Evolutionary conservation across 2,888 invertebrate species (phyloP), one percentile per base, ranked within the genome.

Genomic region (Aporophyla nigra): DNA sequence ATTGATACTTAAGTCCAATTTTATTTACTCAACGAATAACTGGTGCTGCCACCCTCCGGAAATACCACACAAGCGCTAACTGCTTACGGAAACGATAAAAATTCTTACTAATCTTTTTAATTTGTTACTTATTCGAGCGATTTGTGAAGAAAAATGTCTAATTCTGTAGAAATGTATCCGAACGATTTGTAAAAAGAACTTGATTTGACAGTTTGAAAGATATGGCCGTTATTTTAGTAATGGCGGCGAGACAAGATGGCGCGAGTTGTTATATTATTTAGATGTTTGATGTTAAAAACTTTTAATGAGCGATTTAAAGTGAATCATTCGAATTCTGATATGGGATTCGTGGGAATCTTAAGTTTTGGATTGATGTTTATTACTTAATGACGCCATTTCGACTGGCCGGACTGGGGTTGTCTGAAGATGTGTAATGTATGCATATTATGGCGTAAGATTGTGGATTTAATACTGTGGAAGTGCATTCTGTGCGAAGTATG

Each of bases 11-110:
- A 84, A 80, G 71, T 84, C 84, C 81, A 78, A 78, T 85, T 84
- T 78, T 74, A 78, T 84, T 83, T 85, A 87, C 65, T 73, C 74
- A 70, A 76, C 74, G 63, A 62, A 79, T 80, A 81, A 83, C 78
- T 72, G 73, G 74, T 62, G 75, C 51, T 76, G 74, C 83, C 86
- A 86, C 89, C 87, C 85, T 82, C 84, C 89, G 91, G 91, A 91
- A 92, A 91, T 90, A 76, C 88, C 89, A 76, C 85, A 85, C 89
- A 83, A 88, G 76, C 80, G 86, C 86, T 90, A 90, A 90, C 88
- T 88, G 89, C 89, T 63, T 87, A 87, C 91, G 94, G 94, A 94
- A 94, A 91, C 91, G 79, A 93, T 94, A 93, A 94, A 94, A 92
- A 94, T 93, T 91, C 93, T 89, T 68, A 86, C 83, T 87, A 90